Conservation (phyloP, 2,888 invertebrate genomes). For the Callyntrura guangdongensis region DNA sequence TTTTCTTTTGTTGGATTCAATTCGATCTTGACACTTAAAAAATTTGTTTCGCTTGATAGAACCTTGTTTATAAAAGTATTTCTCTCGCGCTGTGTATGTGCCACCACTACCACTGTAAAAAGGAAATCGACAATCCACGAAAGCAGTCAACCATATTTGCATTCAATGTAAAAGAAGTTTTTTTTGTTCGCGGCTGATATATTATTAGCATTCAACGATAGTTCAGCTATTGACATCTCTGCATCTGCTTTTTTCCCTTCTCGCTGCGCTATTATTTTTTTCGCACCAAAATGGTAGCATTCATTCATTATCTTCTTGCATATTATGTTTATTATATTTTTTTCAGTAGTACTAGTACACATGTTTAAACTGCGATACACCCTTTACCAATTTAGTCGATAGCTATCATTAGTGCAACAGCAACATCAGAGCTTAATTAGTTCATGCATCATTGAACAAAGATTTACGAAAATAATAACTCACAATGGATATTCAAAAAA, state of each 20-base stretch:
- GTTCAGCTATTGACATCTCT: slow-evolving; percentile 57
- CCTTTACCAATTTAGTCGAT: slow-evolving; percentile 15
- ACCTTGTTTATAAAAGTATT: slow-evolving; percentile 24
- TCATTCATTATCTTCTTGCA: neutral
- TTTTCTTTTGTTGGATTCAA: slow-evolving; percentile 68
- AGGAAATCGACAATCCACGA: slow-evolving; percentile 56
- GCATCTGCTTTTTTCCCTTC: slow-evolving; percentile 39
- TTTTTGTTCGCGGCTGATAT: slow-evolving; percentile 3
- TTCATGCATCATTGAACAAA: slow-evolving; percentile 68
- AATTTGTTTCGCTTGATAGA: slow-evolving; percentile 74
- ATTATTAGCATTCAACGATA: slow-evolving; percentile 13
- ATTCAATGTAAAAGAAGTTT: slow-evolving; percentile 47
- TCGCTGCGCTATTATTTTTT: slow-evolving; percentile 3
- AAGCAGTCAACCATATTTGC: slow-evolving; percentile 60
- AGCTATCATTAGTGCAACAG: slow-evolving; percentile 63
- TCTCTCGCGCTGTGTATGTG: too few relatives aligned
- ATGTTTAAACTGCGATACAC: neutral
- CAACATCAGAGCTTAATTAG: slow-evolving; percentile 44
- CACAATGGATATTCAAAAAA: too few relatives aligned
- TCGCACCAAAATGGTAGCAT: neutral
- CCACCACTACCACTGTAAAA: neutral
- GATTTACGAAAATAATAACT: slow-evolving; percentile 37
- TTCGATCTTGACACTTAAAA: slow-evolving; percentile 78
- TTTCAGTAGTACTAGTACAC: too few relatives aligned
- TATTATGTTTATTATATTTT: neutral